Evolutionary conservation across 1,140 invertebrate species (phyloP), one percentile per base, ranked within the genome.

Genomic region (Teleopsis dalmanni): DNA sequence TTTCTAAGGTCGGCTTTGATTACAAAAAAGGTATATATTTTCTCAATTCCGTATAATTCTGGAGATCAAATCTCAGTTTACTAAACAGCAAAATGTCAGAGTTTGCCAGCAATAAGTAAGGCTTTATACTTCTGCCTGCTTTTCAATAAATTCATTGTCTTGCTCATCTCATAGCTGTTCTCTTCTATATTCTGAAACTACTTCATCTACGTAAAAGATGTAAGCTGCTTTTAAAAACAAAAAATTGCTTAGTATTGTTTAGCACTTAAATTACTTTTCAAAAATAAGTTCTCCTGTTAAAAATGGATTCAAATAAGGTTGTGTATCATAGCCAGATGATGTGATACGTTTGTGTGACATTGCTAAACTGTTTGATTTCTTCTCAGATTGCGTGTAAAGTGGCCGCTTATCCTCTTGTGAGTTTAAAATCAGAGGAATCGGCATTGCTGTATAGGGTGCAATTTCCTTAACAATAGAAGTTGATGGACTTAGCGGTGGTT

Each of bases 211-310:
- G 22, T 18, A 31, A 11, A 11, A 2, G 3, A 31, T 11, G n/a
- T 11, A 31, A 31, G n/a, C 2, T 19, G 13, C n/a, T 9, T 19
- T 19, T 10, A 37, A n/a, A n/a, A n/a, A n/a, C n/a, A n/a, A n/a
- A n/a, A 31, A 31, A 8, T 7, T 8, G 13, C 13, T 31, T 31
- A 31, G 8, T 31, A 31, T 31, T 31, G 27, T 31, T 31, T 8
- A 31, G 13, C 13, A 31, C 13, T 7, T 31, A 31, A 7, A 31
- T 67, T 67, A 67, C 58, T 67, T 67, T 54, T 67, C 64, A 38
- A 67, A 67, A 51, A 67, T 67, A 8, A 67, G 57, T 50, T 67
- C 64, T 29, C 64, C 64, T 47, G 61, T 67, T 25, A 67, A 55
- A 43, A 67, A 64, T 9, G 64, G 64, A 58, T 67, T 67, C 51